Evolutionary conservation across 37 sponge, comb jelly and placozoan genomes (phyloP).

Genomic region (Haliclona indistincta): DNA sequence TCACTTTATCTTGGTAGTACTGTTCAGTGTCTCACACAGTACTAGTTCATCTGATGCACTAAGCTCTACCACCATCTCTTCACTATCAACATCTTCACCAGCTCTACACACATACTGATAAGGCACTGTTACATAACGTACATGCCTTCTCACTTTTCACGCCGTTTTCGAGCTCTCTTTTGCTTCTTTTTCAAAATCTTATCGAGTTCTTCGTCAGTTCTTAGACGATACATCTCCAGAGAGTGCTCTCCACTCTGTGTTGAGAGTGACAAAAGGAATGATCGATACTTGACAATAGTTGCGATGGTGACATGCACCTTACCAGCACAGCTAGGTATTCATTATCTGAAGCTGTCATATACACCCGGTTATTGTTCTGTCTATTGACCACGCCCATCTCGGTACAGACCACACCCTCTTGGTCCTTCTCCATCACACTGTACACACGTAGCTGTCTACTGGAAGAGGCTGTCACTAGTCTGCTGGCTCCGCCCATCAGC

Average conservation of each 20-base stretch:
- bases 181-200: slow-evolving; percentile 50
- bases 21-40: too few relatives aligned
- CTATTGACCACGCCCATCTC: neutral
- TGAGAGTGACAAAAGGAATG: neutral
- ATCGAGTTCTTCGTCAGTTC: slow-evolving; percentile 53
- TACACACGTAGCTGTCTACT: slow-evolving; percentile 68
- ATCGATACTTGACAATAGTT: neutral
- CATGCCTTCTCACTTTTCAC: neutral
- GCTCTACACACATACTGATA: too few relatives aligned
- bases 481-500: slow-evolving; percentile 22
- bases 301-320: neutral
- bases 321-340: neutral
- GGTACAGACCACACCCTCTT: too few relatives aligned
- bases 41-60: too few relatives aligned
- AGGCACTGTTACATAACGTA: too few relatives aligned
- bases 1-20: too few relatives aligned
- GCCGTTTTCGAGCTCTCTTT: slow-evolving; percentile 57
- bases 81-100: too few relatives aligned
- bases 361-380: slow-evolving; percentile 4
- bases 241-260: slow-evolving; percentile 24
- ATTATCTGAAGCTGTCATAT: neutral
- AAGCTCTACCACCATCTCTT: too few relatives aligned
- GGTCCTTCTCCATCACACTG: too few relatives aligned
- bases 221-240: slow-evolving; percentile 68
- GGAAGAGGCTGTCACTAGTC: slow-evolving; percentile 69